Base-by-base conservation (phyloP, 1,140 invertebrate genomes). In the Harpegnathos saltator region DNA sequence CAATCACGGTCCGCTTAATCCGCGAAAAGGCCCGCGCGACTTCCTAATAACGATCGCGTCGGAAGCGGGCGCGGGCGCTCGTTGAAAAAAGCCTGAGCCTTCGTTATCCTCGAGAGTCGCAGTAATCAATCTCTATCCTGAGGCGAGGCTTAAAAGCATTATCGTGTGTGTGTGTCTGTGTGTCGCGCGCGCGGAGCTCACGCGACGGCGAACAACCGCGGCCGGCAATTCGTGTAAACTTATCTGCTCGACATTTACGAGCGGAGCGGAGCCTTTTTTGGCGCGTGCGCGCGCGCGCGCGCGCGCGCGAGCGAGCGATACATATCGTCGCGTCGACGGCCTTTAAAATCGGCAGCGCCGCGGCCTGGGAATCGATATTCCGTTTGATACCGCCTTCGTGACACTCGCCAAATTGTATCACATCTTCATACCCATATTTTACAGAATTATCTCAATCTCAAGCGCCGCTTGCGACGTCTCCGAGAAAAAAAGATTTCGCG, bases 91-190 rank as follows among this genome's bases (percentile, higher is more conserved):
- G 71, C 75, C 58, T 52, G 59, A 38, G 24, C 73, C 54, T 44
- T 68, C 56, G 75, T 85, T 68, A 81, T 38, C 56, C 22, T 14
- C n/a, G 29, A 56, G 3, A 56, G 22, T 65, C 74, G 33, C 22
- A 38, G 19, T 24, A 50, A 88, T 87, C 63, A 61, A 84, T 87
- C 73, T 65, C 68, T 77, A 54, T 56, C 69, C 38, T 33, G 26
- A n/a, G 15, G 61, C 72, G 3, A 52, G 33, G 65, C 71, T 86
- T 72, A 44, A 19, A n/a, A 83, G 50, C 61, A 78, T 87, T 86
- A 74, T 87, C 86, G 66, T 48, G 66, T 48, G 33, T 77, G 62
- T 14, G 80, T 87, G 66, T 48, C 59, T 48, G 33, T 77, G 62
- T 14, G 80, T 87, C 71, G 82, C 71, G 58, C 68, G 58, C 81